These are phyloP conservation scores for Pseudococcus jackbeardsleyi DNA, from an alignment of 2,888 invertebrate genomes.

Conservation along the genomic window DNA sequence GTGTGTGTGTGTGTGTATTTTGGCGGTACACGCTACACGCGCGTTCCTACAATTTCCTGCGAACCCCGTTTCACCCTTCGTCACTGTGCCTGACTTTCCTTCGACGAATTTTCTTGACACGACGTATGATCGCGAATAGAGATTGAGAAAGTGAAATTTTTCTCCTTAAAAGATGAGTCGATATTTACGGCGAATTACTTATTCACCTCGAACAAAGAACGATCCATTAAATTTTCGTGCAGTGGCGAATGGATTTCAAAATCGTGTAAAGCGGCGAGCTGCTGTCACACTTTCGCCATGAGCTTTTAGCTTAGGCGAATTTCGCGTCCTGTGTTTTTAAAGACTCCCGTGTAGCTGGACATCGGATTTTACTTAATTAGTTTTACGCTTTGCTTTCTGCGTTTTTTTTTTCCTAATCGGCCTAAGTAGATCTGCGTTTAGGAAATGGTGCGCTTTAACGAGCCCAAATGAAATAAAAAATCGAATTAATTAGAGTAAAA, in stretches of 20 bases:
- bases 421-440: background rate
- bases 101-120: conserved; percentile 11
- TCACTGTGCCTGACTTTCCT: background rate
- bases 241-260: background rate
- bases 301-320: background rate
- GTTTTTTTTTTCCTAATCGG: background rate
- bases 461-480: background rate
- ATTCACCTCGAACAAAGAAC: background rate
- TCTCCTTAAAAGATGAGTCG: background rate
- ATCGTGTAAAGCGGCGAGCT: too few relatives aligned
- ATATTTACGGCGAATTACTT: background rate
- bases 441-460: background rate
- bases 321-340: background rate
- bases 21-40: background rate
- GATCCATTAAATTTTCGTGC: background rate
- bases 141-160: background rate
- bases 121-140: background rate
- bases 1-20: too few relatives aligned
- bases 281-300: background rate
- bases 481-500: background rate
- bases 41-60: background rate
- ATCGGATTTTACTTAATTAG: conserved; percentile 26
- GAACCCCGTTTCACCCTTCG: background rate
- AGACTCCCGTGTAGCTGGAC: conserved; percentile 14
- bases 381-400: background rate